Conservation (phyloP, 2,113 vertebrate genomes). For the Rhinopomastus cyanomelas region DNA sequence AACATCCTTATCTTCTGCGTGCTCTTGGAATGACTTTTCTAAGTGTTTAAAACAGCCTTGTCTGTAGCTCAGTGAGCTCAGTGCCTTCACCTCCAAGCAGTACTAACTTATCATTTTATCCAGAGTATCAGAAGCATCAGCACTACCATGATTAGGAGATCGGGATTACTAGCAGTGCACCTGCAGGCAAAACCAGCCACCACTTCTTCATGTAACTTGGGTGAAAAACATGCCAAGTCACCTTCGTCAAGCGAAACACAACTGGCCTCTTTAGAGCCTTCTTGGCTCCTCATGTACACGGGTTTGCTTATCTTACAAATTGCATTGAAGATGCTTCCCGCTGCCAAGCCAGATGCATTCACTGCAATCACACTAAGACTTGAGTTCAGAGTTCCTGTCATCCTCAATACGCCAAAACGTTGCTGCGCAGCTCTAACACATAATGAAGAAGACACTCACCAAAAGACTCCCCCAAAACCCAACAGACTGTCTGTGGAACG, state of each 20-base stretch:
- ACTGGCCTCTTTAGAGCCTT: background rate
- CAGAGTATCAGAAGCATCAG: background rate
- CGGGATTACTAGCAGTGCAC: background rate
- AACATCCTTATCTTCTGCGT: background rate
- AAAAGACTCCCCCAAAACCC: background rate
- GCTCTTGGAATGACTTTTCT: background rate
- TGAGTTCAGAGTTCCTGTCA: conserved; percentile 35
- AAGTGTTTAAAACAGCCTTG: background rate
- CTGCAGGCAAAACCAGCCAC: background rate
- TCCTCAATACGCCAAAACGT: conserved; percentile 7
- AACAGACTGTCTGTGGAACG: background rate
- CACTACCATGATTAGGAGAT: background rate
- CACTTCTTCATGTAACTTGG: background rate
- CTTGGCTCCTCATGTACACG: background rate
- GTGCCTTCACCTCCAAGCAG: background rate
- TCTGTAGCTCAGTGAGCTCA: background rate
- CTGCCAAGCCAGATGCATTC: background rate
- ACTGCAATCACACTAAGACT: background rate
- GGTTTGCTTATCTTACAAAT: background rate
- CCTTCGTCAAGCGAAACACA: background rate
- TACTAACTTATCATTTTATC: background rate
- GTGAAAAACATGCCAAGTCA: background rate
- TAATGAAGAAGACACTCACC: background rate
- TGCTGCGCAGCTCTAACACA: background rate
- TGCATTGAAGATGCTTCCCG: background rate